phyloP scores from a whole-genome alignment of 2,888 invertebrate genomes.

The Zygaena filipendulae region DNA sequence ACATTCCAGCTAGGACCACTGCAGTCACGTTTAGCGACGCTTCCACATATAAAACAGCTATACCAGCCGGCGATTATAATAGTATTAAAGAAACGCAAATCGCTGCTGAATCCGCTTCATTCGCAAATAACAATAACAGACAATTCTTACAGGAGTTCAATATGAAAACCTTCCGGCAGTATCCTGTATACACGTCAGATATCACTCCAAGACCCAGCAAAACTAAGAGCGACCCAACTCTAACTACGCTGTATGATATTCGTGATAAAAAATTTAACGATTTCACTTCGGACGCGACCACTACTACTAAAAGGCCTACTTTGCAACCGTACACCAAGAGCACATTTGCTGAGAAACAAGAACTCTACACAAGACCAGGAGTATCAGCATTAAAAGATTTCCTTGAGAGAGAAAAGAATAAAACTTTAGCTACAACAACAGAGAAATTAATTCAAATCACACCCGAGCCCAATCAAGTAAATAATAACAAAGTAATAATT shows the following conservation, averaged over 20 bases:
- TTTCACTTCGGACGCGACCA: slow-evolving; percentile 23
- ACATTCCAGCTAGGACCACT: slow-evolving; percentile 34
- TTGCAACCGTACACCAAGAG: slow-evolving; percentile 51
- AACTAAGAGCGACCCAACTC: slow-evolving; percentile 40
- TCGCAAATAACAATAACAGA: slow-evolving; percentile 67
- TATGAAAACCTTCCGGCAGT: slow-evolving; percentile 48
- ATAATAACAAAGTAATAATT: slow-evolving; percentile 26
- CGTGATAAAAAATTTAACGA: slow-evolving; percentile 32
- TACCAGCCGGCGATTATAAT: slow-evolving; percentile 45
- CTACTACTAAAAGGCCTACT: slow-evolving; percentile 50
- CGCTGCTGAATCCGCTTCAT: slow-evolving; percentile 81
- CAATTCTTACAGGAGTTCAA: slow-evolving; percentile 52
- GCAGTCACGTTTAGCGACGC: slow-evolving; percentile 39
- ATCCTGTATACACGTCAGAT: slow-evolving; percentile 53
- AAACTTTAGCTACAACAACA: slow-evolving; percentile 31
- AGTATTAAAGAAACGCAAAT: slow-evolving; percentile 74
- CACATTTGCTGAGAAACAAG: slow-evolving; percentile 31
- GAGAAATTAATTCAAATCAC: slow-evolving; percentile 31
- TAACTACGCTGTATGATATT: slow-evolving; percentile 56
- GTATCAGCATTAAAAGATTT: slow-evolving; percentile 47
- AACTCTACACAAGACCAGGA: slow-evolving; percentile 59
- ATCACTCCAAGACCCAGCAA: slow-evolving; percentile 29
- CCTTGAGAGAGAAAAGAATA: slow-evolving; percentile 50
- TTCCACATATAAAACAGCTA: slow-evolving; percentile 38
- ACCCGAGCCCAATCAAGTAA: slow-evolving; percentile 26